Evolutionary conservation across 1,140 invertebrate genomes (phyloP).

Genomic region (Cherax quadricarinatus): DNA sequence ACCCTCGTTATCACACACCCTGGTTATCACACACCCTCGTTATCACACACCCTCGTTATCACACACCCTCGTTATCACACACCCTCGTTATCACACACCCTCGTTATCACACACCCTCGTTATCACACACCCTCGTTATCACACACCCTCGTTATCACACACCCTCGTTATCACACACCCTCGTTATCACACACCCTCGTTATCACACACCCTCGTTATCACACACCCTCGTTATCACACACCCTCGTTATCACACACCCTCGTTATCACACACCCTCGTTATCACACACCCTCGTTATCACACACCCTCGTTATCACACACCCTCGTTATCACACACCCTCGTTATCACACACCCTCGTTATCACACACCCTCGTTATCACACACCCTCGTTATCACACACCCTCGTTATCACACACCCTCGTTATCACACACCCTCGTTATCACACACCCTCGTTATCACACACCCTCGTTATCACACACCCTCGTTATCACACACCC

Average conservation of each 20-base stretch:
- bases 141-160: not conserved
- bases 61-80: too few species aligned
- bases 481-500: too few species aligned
- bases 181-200: not conserved
- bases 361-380: not conserved
- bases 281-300: not conserved
- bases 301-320: not conserved
- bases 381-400: too few species aligned
- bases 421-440: not conserved
- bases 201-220: not conserved
- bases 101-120: not conserved
- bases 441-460: too few species aligned
- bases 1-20: too few species aligned
- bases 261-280: not conserved
- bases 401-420: too few species aligned
- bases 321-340: not conserved
- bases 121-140: not conserved
- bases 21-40: too few species aligned
- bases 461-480: too few species aligned
- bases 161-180: not conserved
- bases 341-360: not conserved
- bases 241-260: not conserved
- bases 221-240: not conserved
- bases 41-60: too few species aligned
- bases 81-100: too few species aligned